Base-by-base conservation (phyloP, 1,140 invertebrate genomes). In the Eulimnadia texana region DNA sequence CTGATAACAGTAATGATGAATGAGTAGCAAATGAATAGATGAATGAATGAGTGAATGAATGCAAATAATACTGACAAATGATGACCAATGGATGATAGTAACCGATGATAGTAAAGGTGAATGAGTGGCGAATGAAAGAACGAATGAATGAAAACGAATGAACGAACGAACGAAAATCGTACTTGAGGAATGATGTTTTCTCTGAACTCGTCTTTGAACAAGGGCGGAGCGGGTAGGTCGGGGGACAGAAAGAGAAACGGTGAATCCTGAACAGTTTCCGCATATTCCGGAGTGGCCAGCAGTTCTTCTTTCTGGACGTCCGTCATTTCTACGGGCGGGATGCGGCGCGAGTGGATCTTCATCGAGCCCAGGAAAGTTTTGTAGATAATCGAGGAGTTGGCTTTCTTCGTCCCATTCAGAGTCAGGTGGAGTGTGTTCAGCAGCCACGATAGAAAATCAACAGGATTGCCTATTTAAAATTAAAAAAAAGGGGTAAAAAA, bases 111-210 rank as follows among this genome's bases (percentile, higher is more conserved):
- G n/a, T n/a, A n/a, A n/a, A n/a, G n/a, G n/a, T n/a, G n/a, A n/a
- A n/a, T n/a, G n/a, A n/a, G n/a, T n/a, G n/a, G n/a, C n/a, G n/a
- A n/a, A n/a, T n/a, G n/a, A n/a, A n/a, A n/a, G n/a, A n/a, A n/a
- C n/a, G n/a, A n/a, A n/a, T n/a, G n/a, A n/a, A n/a, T n/a, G n/a
- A n/a, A n/a, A n/a, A n/a, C n/a, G n/a, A n/a, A n/a, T n/a, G n/a
- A n/a, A n/a, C n/a, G n/a, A n/a, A n/a, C n/a, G n/a, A n/a, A n/a
- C n/a, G n/a, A n/a, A n/a, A n/a, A n/a, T n/a, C n/a, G n/a, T 70
- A 89, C 89, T 80, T 98, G 95, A 53, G 95, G 96, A 71, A 98
- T 98, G 67, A 98, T 98, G 74, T 98, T 98, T 75, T 98, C 94
- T 62, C 90, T 83, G 66, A 94, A 85, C 73, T 97, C 94, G 77